Evolutionary conservation across 2,888 invertebrate species (phyloP).

Genomic region (Teleiodes luculella): DNA sequence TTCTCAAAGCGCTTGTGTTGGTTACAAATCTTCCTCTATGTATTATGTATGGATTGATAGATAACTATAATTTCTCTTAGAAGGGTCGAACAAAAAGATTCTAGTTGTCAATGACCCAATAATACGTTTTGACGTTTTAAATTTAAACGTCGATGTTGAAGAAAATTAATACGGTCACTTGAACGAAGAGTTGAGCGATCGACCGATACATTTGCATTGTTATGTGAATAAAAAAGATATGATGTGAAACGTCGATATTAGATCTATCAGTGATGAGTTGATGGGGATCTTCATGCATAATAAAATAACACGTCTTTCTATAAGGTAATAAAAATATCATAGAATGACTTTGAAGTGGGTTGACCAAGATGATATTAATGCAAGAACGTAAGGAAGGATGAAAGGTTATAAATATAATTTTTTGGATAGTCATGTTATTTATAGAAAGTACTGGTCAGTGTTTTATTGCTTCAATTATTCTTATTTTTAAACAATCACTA

Average conservation of each 20-base stretch:
- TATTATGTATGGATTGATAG: too few relatives aligned
- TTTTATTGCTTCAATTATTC: too few relatives aligned
- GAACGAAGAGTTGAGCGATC: conserved; percentile 47
- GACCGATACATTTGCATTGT: conserved; percentile 44
- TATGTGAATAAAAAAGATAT: conserved; percentile 46
- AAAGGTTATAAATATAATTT: too few relatives aligned
- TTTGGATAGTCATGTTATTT: too few relatives aligned
- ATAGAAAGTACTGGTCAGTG: too few relatives aligned
- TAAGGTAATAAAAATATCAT: conserved; percentile 44
- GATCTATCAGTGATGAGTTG: conserved; percentile 45
- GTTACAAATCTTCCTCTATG: too few relatives aligned
- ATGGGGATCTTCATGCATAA: conserved; percentile 39
- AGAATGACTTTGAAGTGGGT: conserved; percentile 22
- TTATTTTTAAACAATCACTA: too few relatives aligned
- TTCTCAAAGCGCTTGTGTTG: too few relatives aligned
- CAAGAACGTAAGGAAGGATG: too few relatives aligned
- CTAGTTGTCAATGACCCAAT: conserved; percentile 11
- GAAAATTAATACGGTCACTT: conserved; percentile 24
- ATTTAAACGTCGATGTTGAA: conserved; percentile 17
- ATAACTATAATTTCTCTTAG: too few relatives aligned
- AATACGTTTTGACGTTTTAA: conserved; percentile 3
- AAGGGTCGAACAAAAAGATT: neutral
- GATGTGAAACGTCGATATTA: conserved; percentile 33
- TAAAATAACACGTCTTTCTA: conserved; percentile 38
- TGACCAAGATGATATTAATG: too few relatives aligned